These are phyloP conservation scores for Hippopotamyrus pictus DNA, from an alignment of 2,797 vertebrate genomes.

Conservation along the genomic window DNA sequence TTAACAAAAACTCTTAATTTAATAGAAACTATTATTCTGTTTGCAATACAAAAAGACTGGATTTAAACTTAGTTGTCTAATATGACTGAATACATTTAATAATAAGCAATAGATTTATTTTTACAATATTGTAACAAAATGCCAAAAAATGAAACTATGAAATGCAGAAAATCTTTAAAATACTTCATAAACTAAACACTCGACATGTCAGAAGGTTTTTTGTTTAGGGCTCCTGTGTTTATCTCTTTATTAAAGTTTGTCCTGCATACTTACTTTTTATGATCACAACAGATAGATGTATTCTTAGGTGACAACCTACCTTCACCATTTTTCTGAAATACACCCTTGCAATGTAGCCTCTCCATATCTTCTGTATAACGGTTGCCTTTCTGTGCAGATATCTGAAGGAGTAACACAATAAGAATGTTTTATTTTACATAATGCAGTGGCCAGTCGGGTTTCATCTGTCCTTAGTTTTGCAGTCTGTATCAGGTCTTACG, in stretches of 20 bases:
- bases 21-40: background rate
- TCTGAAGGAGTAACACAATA: conserved; percentile 50
- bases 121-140: background rate
- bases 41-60: background rate
- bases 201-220: background rate
- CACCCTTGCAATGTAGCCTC: conserved; percentile 74
- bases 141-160: background rate
- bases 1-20: background rate
- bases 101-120: background rate
- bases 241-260: background rate
- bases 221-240: background rate
- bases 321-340: conserved; percentile 70
- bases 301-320: conserved; percentile 63
- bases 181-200: background rate
- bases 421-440: background rate
- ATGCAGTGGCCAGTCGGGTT: background rate
- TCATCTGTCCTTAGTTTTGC: background rate
- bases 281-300: conserved; percentile 2
- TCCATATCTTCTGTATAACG: conserved; percentile 85
- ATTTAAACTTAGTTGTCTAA: background rate
- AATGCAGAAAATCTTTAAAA: background rate
- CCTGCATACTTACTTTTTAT: background rate
- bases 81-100: background rate
- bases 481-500: background rate
- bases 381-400: conserved; percentile 66